These are phyloP conservation scores for Cavia aperea DNA, from an alignment of 2,113 vertebrate species.

Conservation along the genomic window DNA sequence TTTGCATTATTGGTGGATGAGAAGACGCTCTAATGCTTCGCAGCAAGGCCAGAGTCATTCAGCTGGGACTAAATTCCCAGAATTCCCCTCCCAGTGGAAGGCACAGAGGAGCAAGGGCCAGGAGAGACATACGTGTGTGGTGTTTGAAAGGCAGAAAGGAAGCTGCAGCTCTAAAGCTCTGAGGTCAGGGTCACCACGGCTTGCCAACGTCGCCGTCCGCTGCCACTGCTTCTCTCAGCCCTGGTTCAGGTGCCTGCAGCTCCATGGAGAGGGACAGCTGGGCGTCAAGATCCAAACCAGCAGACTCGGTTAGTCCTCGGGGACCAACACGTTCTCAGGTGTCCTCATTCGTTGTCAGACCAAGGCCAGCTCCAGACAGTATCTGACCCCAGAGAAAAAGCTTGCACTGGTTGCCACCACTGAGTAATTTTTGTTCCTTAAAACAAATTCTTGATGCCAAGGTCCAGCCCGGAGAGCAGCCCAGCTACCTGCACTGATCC, in stretches of 20 bases:
- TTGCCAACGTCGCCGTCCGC: rapidly evolving
- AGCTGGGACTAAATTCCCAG: not conserved
- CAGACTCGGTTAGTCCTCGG: not conserved
- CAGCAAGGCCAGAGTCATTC: not conserved
- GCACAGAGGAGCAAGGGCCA: not conserved
- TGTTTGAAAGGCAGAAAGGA: not conserved
- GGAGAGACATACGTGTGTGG: not conserved
- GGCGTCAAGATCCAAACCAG: not conserved
- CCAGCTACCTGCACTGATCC: not conserved
- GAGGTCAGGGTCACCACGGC: not conserved
- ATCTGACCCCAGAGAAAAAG: not conserved
- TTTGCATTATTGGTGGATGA: not conserved
- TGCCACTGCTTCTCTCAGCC: not conserved
- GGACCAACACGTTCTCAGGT: not conserved
- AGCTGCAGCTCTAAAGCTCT: not conserved
- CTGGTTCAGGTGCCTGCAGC: not conserved
- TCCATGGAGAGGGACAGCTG: not conserved
- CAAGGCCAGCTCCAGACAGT: not conserved
- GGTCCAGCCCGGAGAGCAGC: not conserved
- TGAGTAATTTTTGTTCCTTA: not conserved
- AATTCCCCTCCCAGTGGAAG: not conserved
- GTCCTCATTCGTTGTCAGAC: too few relatives aligned
- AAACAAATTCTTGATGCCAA: not conserved
- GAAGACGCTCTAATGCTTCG: not conserved
- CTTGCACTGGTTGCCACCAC: not conserved